Conservation (phyloP, 1,140 invertebrate genomes). For the Neuroterus valhalla region DNA sequence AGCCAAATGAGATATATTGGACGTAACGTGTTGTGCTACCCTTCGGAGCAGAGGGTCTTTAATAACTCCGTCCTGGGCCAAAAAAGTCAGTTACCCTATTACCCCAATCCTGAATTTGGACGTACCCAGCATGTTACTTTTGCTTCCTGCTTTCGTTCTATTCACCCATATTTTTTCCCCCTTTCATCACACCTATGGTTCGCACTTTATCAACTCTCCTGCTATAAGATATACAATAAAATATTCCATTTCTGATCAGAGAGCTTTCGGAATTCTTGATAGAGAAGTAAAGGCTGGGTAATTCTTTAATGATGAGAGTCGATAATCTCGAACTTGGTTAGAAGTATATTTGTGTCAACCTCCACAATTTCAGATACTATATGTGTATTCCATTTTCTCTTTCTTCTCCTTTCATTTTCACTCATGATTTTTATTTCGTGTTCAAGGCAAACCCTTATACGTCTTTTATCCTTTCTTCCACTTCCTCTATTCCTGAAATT, state of each 20-base stretch:
- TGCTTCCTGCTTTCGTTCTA: conserved; percentile 61
- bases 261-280: conserved; percentile 14
- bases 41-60: conserved; percentile 57
- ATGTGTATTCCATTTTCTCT: no score
- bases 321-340: conserved; percentile 31
- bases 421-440: no score
- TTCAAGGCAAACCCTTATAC: no score
- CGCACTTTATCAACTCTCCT: conserved; percentile 46
- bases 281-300: conserved; percentile 4
- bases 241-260: conserved; percentile 34
- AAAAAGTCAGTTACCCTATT: conserved; percentile 34
- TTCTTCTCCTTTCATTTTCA: no score
- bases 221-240: conserved; percentile 55
- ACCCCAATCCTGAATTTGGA: not conserved
- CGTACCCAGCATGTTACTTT: conserved; percentile 42
- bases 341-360: not conserved
- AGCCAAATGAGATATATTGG: conserved; percentile 66
- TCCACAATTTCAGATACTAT: no score
- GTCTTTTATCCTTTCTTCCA: no score
- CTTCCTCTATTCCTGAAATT: no score
- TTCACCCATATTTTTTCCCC: conserved; percentile 52
- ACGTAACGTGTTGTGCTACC: conserved; percentile 60
- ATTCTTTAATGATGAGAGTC: conserved; percentile 17
- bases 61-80: conserved; percentile 62
- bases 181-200: conserved; percentile 60